Evolutionary conservation across 2,113 vertebrate species (phyloP).

Genomic region (Gopherus flavomarginatus): DNA sequence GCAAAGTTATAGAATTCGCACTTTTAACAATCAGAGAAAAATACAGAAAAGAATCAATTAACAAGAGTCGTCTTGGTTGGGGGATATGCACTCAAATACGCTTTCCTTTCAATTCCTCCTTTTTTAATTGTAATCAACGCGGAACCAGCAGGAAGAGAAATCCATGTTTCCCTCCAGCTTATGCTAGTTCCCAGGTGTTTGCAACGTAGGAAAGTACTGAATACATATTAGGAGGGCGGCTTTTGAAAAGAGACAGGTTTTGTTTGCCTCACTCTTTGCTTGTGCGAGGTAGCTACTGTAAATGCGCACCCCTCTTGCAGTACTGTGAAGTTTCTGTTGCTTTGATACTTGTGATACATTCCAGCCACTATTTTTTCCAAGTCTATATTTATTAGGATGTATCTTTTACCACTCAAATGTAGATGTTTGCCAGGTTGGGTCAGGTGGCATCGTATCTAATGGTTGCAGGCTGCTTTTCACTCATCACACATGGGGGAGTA

Average conservation of each 20-base stretch:
- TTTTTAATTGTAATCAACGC: slow-evolving; percentile 42
- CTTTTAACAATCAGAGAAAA: slow-evolving; percentile 15
- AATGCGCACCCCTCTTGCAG: background rate
- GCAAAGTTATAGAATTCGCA: slow-evolving; percentile 24
- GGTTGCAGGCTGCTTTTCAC: background rate
- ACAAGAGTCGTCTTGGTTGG: slow-evolving; percentile 33
- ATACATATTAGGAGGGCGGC: background rate
- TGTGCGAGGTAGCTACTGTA: background rate
- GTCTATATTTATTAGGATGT: background rate
- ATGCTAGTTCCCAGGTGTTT: slow-evolving; percentile 8
- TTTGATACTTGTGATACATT: background rate
- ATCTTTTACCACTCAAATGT: background rate
- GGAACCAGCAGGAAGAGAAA: slow-evolving; percentile 43
- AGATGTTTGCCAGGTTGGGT: background rate
- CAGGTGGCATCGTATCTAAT: background rate
- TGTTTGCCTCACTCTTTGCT: background rate
- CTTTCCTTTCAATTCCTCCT: slow-evolving; percentile 26
- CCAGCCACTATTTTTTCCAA: slow-evolving; percentile 2
- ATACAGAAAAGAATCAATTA: background rate
- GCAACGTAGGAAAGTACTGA: background rate
- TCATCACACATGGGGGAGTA: background rate
- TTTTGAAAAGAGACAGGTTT: background rate
- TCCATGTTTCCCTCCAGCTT: slow-evolving; percentile 8
- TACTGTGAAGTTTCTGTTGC: background rate
- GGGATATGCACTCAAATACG: background rate